Conservation (phyloP, 2,888 invertebrate genomes). For the Harpalus rufipes region DNA sequence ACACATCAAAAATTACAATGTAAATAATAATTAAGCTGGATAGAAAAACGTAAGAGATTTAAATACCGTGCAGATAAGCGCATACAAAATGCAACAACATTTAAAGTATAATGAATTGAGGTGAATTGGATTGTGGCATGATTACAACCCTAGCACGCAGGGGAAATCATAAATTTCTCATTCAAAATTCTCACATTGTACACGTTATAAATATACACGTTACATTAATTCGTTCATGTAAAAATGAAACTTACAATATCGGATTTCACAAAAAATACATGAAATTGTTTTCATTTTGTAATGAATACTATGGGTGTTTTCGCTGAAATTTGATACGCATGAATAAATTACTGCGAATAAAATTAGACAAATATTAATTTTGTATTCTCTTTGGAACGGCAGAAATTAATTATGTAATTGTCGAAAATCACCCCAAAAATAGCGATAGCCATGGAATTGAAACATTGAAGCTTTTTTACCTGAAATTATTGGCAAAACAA, state of each 20-base stretch:
- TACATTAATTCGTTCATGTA: conserved; percentile 17
- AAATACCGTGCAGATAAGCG: conserved; percentile 32
- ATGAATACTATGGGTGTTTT: neutral
- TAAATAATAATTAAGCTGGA: neutral
- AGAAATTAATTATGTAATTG: no score
- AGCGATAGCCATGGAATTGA: no score
- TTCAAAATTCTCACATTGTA: conserved; percentile 48
- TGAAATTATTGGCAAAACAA: no score
- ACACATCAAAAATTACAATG: neutral
- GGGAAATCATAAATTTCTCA: conserved; percentile 51
- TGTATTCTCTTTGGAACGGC: no score
- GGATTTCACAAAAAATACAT: conserved; percentile 18
- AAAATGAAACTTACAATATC: conserved; percentile 29
- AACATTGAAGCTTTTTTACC: no score
- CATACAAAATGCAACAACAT: conserved; percentile 38
- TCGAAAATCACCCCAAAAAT: no score
- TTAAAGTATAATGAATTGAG: conserved; percentile 50
- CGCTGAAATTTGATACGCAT: neutral
- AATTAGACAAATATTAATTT: conserved; percentile 25
- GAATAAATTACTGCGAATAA: conserved; percentile 12
- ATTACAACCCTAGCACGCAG: conserved; percentile 32
- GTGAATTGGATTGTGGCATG: conserved; percentile 55
- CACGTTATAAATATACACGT: conserved; percentile 43
- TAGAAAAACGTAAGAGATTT: conserved; percentile 6
- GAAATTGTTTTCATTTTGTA: conserved; percentile 26